Base-by-base conservation (phyloP, 2,113 vertebrate genomes). In the Brachypteracias leptosomus region DNA sequence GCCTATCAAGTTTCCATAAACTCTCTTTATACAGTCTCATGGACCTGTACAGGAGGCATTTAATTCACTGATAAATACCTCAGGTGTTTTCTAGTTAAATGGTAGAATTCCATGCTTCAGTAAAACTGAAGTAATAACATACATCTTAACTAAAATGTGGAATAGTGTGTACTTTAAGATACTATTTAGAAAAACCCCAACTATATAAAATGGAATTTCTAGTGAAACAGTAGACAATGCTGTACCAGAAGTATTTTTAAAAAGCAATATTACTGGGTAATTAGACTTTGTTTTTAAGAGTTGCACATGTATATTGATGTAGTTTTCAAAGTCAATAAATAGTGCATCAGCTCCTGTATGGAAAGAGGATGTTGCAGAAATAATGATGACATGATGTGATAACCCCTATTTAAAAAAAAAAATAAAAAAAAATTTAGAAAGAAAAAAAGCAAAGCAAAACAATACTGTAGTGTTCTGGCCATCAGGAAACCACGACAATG, bases 401-500 rank as follows among this genome's bases (percentile, higher is more conserved):
- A 98, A 96, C 86, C 76, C 68, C 52, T 75, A 65, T 61, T 82
- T 66, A 11, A 21, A 66, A 72, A 90, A 97, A 97, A 96, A 96
- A 89, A 93, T 3, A 36, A 65, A 90, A 95, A 95, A 96, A 90
- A n/a, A n/a, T n/a, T n/a, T n/a, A n/a, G 92, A 97, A 91, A 97
- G 95, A 80, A 61, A 76, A 95, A 97, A 97, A 92, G 92, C 90
- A 96, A 83, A 92, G 88, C 83, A 93, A 97, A 98, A 99, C 98
- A 98, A 98, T 98, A 95, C 98, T 88, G 80, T 81, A 86, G 97
- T 94, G 97, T 97, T 97, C 96, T 90, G 96, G 97, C 98, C 98
- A 97, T 98, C 99, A 99, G 99, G 99, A 99, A 99, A 98, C 98
- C 92, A 26, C 89, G 97, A 99, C 98, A 99, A 99, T 99, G 97